A percentile compares a stretch with the other conserved stretches of the same genome.
These are phyloP conservation scores for Stenotaenia linearis DNA, from an alignment of 2,888 invertebrate species.

Conservation along the genomic window DNA sequence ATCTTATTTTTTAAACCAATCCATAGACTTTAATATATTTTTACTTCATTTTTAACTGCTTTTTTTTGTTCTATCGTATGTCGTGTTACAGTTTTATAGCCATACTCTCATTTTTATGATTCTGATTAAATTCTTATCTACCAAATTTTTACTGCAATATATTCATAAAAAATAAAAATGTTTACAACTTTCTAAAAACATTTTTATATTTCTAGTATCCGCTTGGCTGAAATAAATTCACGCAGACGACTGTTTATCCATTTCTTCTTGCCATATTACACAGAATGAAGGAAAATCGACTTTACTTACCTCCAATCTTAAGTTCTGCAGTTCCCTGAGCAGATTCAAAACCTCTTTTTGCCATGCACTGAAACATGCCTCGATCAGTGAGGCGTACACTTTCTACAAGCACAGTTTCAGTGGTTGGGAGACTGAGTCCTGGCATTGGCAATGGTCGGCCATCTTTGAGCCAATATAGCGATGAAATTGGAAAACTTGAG, in stretches of 20 bases:
- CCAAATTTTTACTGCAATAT: background rate
- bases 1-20: too few relatives aligned
- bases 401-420: constrained; percentile 40
- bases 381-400: constrained; percentile 44
- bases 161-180: background rate
- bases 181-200: too few relatives aligned
- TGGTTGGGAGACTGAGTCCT: constrained; percentile 28
- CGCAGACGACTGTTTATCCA: too few relatives aligned
- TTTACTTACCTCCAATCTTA: constrained; percentile 44
- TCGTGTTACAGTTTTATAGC: background rate
- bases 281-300: background rate
- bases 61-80: background rate
- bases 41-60: background rate
- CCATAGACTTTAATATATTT: too few relatives aligned
- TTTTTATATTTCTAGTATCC: too few relatives aligned
- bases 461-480: constrained; percentile 30
- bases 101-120: background rate
- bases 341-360: constrained; percentile 42
- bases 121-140: background rate
- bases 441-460: constrained; percentile 31
- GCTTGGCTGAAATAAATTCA: too few relatives aligned
- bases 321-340: constrained; percentile 46
- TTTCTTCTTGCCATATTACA: too few relatives aligned
- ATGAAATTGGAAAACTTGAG: constrained; percentile 31
- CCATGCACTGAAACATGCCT: constrained; percentile 49